Evolutionary conservation across 1,140 invertebrate species (phyloP).

Genomic region (Tetraneura akinire): DNA sequence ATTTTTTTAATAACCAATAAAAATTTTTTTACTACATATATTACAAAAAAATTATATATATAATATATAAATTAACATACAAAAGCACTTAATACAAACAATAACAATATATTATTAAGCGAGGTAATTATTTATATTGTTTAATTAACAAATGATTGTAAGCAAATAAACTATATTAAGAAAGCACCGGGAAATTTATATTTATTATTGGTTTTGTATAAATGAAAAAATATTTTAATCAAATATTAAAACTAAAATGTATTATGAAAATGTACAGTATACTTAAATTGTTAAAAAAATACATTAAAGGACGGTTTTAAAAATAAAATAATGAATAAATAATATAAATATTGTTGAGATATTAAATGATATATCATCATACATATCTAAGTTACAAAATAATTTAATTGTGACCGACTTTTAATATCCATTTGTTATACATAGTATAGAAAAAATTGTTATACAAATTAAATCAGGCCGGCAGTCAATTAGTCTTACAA

Average conservation of each 20-base stretch:
- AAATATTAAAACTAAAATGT: too few relatives aligned
- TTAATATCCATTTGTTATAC: neutral
- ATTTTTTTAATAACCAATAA: conserved; percentile 44
- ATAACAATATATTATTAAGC: conserved; percentile 40
- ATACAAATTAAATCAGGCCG: conserved; percentile 15
- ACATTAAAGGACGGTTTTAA: conserved; percentile 13
- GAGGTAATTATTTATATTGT: conserved; percentile 29
- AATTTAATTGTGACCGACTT: neutral
- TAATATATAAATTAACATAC: conserved; percentile 29
- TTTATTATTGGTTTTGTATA: neutral
- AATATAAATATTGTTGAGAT: conserved; percentile 2
- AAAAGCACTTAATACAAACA: conserved; percentile 47
- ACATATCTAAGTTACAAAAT: too few relatives aligned
- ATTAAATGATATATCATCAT: too few relatives aligned
- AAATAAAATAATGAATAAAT: neutral
- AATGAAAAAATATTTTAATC: too few relatives aligned
- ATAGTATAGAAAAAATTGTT: neutral
- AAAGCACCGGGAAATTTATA: conserved; percentile 32
- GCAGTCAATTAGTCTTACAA: conserved; percentile 26
- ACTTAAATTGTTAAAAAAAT: neutral
- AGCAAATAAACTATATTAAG: conserved; percentile 31
- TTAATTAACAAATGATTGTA: conserved; percentile 25
- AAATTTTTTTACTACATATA: conserved; percentile 42
- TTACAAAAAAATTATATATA: conserved; percentile 6
- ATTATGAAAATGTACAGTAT: neutral